Evolutionary conservation across 1,140 invertebrate species (phyloP), one percentile per base, ranked within the genome.

Genomic region (Zophobas atratus): DNA sequence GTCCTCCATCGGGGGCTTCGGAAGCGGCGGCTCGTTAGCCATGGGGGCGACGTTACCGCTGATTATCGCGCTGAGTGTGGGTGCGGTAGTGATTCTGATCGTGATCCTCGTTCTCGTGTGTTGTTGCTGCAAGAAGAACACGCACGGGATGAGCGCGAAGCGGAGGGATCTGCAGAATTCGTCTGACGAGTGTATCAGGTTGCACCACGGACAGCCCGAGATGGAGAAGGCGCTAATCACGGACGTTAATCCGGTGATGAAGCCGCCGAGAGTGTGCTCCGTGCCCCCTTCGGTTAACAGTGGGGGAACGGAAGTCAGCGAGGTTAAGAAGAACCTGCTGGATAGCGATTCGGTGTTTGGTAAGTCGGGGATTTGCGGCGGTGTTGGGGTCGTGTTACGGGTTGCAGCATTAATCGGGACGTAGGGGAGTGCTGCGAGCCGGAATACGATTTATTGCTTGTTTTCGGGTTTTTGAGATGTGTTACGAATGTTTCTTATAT

Each of bases 201-300:
- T 92, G 60, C 60, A 88, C 74, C 86, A 88, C 75, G 90, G 88
- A 91, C 86, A 77, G 89, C 89, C 90, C 46, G 93, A 95, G 82
- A 92, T 94, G 88, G 93, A 94, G 81, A 96, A 95, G 84, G 93
- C 93, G 77, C 86, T 95, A 1, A 92, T 95, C 63, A 93, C 93
- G 0, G 92, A 93, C 20, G 93, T 95, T 20, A 95, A 95, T 87
- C 94, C 94, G 0, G 92, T 95, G 0, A 91, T 93, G 43, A 95
- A 95, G 81, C 93, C 94, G 0, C 93, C 94, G 0, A 87, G 93
- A 32, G 87, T 93, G 73, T 92, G 92, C n/a, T 92, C 93, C 74
- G 91, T 91, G 46, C 90, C 92, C 34, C 90, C 92, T 1, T 92
- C 92, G 0, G 89, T 92, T 8, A 92, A 90, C 48, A 91, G 90